phyloP scores from a whole-genome alignment of 1,140 invertebrate species.

The Drosophila sulfurigaster region DNA sequence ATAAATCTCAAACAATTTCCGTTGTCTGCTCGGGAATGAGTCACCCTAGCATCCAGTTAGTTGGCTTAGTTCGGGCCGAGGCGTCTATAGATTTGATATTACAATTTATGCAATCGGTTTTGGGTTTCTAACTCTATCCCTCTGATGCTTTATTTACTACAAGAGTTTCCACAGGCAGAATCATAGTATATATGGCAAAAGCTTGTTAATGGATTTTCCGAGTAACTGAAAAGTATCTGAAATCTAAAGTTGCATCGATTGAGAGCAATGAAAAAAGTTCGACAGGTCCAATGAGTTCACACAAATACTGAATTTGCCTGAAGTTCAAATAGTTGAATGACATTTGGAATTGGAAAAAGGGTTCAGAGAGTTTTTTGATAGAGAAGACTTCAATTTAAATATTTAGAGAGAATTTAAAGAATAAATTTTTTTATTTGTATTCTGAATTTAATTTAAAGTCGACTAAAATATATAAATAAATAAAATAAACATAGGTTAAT shows the following conservation, averaged over 20 bases:
- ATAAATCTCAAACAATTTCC: conserved; percentile 80
- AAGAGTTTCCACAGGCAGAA: conserved; percentile 26
- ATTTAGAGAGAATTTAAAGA: no score
- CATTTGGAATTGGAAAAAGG: neutral
- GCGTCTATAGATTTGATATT: conserved; percentile 60
- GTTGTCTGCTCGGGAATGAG: conserved; percentile 47
- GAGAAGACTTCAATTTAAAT: no score
- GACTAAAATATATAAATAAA: no score
- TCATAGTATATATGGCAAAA: conserved; percentile 33
- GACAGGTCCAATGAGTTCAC: conserved; percentile 1
- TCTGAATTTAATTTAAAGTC: no score
- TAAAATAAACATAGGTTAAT: no score
- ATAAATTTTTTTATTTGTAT: no score
- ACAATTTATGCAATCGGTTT: conserved; percentile 65
- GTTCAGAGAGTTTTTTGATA: neutral
- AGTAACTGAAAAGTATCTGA: conserved; percentile 2
- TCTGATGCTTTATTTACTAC: conserved; percentile 66
- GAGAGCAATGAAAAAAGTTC: neutral
- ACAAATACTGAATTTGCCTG: neutral
- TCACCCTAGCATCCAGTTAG: conserved; percentile 9
- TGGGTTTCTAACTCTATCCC: conserved; percentile 58
- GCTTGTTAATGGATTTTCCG: conserved; percentile 55
- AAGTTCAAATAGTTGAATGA: neutral
- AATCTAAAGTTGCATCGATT: conserved; percentile 10
- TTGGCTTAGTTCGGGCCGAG: conserved; percentile 22